Evolutionary conservation across 1,140 invertebrate species (phyloP), one percentile per base, ranked within the genome.

Genomic region (Mya arenaria): DNA sequence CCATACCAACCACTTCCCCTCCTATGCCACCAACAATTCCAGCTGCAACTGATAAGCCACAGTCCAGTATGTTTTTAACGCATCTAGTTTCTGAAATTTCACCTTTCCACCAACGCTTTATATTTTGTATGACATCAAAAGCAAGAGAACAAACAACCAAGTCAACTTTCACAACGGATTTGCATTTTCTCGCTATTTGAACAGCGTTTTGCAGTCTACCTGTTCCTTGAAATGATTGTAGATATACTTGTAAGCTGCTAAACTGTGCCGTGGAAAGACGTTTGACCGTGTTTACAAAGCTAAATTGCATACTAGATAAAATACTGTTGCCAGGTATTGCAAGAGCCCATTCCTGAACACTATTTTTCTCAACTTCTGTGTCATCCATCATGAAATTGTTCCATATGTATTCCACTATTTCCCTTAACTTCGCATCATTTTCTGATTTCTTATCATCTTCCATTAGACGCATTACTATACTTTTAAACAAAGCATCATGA

Each of bases 331-430:
- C 55, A 5, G 6, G 6, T 6, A 58, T 8, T 6, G 6, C 55
- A 8, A 58, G 6, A n/a, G 6, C n/a, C 55, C n/a, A n/a, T 58
- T n/a, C 30, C 30, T n/a, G 55, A n/a, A 8, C 55, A 58, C 55
- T 28, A n/a, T 6, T 28, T 5, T n/a, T n/a, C n/a, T 58, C 6
- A 8, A 23, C 55, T 23, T 8, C 30, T 8, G 6, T 5, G 6
- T 5, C n/a, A n/a, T 58, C 55, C 30, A 23, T 58, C 55, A 58
- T 6, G 30, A 58, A 58, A n/a, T 6, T 8, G 30, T 58, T 58
- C 55, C 55, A 58, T 23, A 58, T n/a, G n/a, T 58, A n/a, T 8
- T n/a, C n/a, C 55, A 58, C 30, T 28, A 58, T 58, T 58, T 58
- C n/a, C 30, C n/a, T 6, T 8, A 23, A 58, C n/a, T n/a, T n/a